These are phyloP conservation scores for Sceloporus undulatus DNA, from an alignment of 2,113 vertebrate species.

Conservation along the genomic window DNA sequence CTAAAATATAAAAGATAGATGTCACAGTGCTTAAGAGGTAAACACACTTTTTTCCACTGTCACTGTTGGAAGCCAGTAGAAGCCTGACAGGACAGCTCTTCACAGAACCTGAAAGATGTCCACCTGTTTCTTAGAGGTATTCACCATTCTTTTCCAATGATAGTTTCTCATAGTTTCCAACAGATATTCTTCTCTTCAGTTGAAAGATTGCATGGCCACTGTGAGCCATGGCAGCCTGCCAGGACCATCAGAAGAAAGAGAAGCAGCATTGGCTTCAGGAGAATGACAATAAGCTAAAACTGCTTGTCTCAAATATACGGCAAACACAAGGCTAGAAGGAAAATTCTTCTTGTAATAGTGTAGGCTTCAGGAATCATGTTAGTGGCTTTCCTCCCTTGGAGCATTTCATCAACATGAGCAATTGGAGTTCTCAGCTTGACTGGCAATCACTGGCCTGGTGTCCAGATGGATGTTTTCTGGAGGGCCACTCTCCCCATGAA, in stretches of 20 bases:
- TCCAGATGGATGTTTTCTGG: constrained; percentile 73
- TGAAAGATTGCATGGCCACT: not conserved
- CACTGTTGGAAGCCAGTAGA: not conserved
- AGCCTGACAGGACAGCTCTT: not conserved
- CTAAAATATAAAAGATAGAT: not conserved
- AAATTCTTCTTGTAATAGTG: constrained; percentile 18
- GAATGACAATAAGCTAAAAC: constrained; percentile 41
- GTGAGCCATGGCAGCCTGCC: constrained; percentile 9
- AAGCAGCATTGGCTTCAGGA: not conserved
- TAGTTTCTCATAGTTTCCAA: constrained; percentile 27
- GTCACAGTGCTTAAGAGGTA: not conserved
- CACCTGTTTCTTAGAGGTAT: not conserved
- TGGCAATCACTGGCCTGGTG: constrained; percentile 78
- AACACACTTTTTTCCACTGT: not conserved
- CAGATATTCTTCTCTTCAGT: constrained; percentile 18
- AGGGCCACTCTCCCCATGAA: constrained; percentile 64
- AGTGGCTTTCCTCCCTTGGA: not conserved
- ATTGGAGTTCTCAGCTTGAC: constrained; percentile 70
- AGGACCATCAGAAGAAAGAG: not conserved
- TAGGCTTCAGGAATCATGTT: not conserved
- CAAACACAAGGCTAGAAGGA: constrained; percentile 29
- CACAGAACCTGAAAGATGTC: constrained; percentile 20
- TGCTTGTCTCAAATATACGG: constrained; percentile 28
- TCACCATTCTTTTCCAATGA: constrained; percentile 58
- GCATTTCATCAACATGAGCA: constrained; percentile 81